Conservation (phyloP, 2,113 vertebrate genomes). For the Otis tarda region DNA sequence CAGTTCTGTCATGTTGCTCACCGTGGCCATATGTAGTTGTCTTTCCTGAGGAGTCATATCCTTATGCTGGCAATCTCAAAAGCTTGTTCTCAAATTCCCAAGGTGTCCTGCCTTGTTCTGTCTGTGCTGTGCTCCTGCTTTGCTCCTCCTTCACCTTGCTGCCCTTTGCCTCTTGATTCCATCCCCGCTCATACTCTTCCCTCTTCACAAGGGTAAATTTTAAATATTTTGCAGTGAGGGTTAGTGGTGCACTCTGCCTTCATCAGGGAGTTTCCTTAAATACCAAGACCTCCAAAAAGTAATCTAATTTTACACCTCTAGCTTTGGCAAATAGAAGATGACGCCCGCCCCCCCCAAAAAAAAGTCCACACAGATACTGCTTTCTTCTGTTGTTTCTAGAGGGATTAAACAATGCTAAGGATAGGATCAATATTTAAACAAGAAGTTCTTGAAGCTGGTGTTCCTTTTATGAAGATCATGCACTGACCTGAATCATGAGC, state of each 20-base stretch:
- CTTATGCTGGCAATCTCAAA: not conserved
- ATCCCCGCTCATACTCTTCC: rapidly evolving
- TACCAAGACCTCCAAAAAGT: not conserved
- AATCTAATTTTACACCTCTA: not conserved
- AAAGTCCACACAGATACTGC: not conserved
- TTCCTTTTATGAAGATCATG: not conserved
- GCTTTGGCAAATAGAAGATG: not conserved
- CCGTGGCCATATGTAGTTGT: not conserved
- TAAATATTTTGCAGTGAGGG: not conserved
- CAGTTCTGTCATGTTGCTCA: not conserved
- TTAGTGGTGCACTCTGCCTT: not conserved
- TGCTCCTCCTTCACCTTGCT: not conserved
- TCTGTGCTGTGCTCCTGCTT: not conserved
- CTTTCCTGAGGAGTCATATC: not conserved
- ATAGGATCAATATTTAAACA: constrained; percentile 32
- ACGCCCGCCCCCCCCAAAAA: not conserved
- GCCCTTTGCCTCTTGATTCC: not conserved
- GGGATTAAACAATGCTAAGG: not conserved
- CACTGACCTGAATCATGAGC: not conserved
- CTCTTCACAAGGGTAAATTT: not conserved
- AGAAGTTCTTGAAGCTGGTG: not conserved
- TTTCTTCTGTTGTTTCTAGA: not conserved
- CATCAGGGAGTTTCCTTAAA: not conserved
- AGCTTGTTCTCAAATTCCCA: too few relatives aligned
- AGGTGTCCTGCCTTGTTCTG: not conserved